Evolutionary conservation across 2,888 invertebrate species (phyloP), one percentile per base, ranked within the genome.

Genomic region (Alloscopus bannaensis): DNA sequence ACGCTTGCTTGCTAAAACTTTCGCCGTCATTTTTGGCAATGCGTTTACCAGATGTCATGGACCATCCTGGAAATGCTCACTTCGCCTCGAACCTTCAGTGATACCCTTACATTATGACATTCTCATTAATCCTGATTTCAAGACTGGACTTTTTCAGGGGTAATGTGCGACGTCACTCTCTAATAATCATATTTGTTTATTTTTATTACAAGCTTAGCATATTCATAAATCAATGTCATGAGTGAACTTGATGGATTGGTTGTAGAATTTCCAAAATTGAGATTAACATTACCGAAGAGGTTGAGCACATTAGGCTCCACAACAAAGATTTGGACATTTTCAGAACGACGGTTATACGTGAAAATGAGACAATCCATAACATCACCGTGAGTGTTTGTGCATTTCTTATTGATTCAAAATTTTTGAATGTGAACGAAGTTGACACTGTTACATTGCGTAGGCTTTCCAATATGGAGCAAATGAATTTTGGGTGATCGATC

Each of bases 61-160:
- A 6, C 71, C 72, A 16, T 65, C 60, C 31, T 83, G 81, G 81
- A 85, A 86, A 81, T 81, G 84, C 42, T 87, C 89, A 71, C 89
- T 90, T 83, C 90, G 93, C 50, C 88, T 95, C 13, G 92, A 93
- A 0, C 88, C 88, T 40, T 87, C 90, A 47, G 88, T 93, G 0
- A 87, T 89, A 31, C 95, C 95, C 0, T 86, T 88, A 20, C 90
- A 91, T 80, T 95, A 95, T 87, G 91, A 93, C 85, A 88, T 95
- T 2, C 89, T 89, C 64, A 88, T 95, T 36, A 89, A 91, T 87
- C 95, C 95, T 0, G 88, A 94, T 86, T 88, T 93, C 81, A 88
- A 90, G 81, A 87, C 90, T 86, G 91, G 90, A 77, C 87, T 88
- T 13, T 92, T 91, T 84, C 86, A 82, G 55, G 95, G 94, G 16